phyloP scores from a whole-genome alignment of 2,113 vertebrate genomes.

The Butastur rufipennis region DNA sequence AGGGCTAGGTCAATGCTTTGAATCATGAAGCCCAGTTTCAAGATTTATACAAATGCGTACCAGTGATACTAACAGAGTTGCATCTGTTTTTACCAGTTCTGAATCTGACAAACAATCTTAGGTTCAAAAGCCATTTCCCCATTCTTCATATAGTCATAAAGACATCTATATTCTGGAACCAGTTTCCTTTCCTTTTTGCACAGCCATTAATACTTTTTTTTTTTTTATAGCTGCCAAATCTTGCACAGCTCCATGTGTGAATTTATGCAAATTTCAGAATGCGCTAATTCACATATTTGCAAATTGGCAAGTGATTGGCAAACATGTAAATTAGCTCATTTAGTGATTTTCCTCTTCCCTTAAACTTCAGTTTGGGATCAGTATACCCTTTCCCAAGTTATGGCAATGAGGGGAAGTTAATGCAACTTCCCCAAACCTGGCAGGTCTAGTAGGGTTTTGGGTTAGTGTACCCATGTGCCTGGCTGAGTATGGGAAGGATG shows the following conservation, averaged over 20 bases:
- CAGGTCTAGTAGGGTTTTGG: neutral
- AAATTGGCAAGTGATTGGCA: constrained; percentile 58
- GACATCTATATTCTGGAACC: neutral
- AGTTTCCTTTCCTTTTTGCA: constrained; percentile 4
- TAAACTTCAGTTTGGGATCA: neutral
- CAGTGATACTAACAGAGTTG: neutral
- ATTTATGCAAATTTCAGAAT: constrained; percentile 57
- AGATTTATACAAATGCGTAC: neutral
- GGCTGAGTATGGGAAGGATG: neutral
- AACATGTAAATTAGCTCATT: constrained; percentile 43
- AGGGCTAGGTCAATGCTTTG: neutral
- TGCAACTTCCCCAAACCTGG: neutral
- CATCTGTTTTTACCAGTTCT: neutral
- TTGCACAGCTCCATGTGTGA: constrained; percentile 53
- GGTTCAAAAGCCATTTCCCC: neutral
- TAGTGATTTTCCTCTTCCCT: neutral
- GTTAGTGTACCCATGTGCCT: neutral
- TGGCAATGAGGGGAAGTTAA: neutral
- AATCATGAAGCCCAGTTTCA: neutral
- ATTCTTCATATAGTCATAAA: neutral
- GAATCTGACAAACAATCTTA: neutral
- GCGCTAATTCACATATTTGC: constrained; percentile 58
- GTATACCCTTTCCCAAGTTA: neutral
- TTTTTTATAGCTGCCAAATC: constrained; percentile 34
- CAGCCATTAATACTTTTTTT: constrained; percentile 19